Evolutionary conservation across 2,888 invertebrate genomes (phyloP).

Genomic region (Chrysopilus asiliformis): DNA sequence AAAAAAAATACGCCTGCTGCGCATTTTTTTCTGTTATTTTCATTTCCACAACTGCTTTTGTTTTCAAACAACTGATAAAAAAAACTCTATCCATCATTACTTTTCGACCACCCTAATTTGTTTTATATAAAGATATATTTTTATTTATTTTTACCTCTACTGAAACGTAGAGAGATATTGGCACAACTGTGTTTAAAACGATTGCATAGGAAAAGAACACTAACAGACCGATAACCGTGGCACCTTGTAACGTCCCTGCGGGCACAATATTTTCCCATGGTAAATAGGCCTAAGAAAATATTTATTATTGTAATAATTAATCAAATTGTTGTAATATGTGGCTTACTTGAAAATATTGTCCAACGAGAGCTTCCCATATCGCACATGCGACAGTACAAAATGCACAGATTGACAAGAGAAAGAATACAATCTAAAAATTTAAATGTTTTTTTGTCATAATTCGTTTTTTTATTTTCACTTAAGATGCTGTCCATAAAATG

Average conservation of each 20-base stretch:
- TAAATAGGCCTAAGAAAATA: slow-evolving; percentile 50
- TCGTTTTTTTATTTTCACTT: too few species aligned
- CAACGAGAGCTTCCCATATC: slow-evolving; percentile 93
- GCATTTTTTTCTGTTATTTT: too few species aligned
- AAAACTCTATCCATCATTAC: too few species aligned
- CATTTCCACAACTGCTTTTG: too few species aligned
- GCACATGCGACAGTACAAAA: slow-evolving; percentile 97
- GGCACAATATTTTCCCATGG: slow-evolving; percentile 93
- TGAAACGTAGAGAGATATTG: slow-evolving; percentile 95
- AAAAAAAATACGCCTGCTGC: too few species aligned
- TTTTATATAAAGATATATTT: not conserved
- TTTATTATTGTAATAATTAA: too few species aligned
- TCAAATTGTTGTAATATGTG: too few species aligned
- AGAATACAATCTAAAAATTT: slow-evolving; percentile 83
- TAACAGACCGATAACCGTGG: slow-evolving; percentile 85
- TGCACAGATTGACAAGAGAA: slow-evolving; percentile 92
- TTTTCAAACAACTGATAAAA: too few species aligned
- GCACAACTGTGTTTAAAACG: slow-evolving; percentile 98
- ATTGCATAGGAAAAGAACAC: slow-evolving; percentile 99
- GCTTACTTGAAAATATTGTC: slow-evolving; percentile 64
- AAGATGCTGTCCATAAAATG: too few species aligned
- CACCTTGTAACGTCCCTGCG: slow-evolving; percentile 64
- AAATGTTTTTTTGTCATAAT: too few species aligned
- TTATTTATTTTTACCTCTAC: slow-evolving; percentile 56
- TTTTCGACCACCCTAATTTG: too few species aligned